These are phyloP conservation scores for Drosophila prostipennis DNA, from an alignment of 2,888 invertebrate genomes.

Conservation along the genomic window DNA sequence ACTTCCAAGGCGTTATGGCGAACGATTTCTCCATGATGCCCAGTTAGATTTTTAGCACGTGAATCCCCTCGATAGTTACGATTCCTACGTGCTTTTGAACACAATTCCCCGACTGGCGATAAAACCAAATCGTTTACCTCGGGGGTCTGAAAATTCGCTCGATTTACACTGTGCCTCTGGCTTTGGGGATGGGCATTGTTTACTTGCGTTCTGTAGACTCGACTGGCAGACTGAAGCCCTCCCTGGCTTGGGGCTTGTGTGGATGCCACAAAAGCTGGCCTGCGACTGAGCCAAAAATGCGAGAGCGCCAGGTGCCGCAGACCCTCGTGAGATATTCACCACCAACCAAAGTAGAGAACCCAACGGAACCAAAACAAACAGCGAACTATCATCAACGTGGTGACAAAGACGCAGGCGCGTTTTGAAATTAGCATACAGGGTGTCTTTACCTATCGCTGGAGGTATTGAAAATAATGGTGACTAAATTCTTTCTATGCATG, in stretches of 20 bases:
- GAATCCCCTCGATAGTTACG: not conserved
- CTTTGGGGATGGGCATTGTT: slow-evolving; percentile 40
- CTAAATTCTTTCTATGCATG: no score
- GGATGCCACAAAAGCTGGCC: slow-evolving; percentile 30
- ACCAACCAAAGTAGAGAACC: slow-evolving; percentile 14
- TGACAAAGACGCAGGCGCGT: slow-evolving; percentile 27
- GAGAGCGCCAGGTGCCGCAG: slow-evolving; percentile 15
- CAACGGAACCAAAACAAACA: slow-evolving; percentile 21
- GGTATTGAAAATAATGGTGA: not conserved
- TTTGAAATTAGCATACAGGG: slow-evolving; percentile 24
- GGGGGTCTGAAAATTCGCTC: slow-evolving; percentile 6
- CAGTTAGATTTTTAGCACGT: not conserved
- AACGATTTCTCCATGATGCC: slow-evolving; percentile 76
- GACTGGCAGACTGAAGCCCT: not conserved
- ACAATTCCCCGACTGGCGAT: not conserved
- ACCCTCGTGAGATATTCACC: slow-evolving; percentile 17
- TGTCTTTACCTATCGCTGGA: not conserved
- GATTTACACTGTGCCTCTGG: slow-evolving; percentile 16
- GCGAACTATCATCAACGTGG: slow-evolving; percentile 1
- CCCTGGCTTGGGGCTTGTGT: slow-evolving; percentile 10
- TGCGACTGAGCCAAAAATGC: slow-evolving; percentile 34
- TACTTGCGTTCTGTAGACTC: slow-evolving; percentile 22
- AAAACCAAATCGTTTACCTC: not conserved
- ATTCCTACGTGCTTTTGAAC: not conserved
- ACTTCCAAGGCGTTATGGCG: slow-evolving; percentile 78